phyloP scores from a whole-genome alignment of 2,113 vertebrate species.

The Nothobranchius furzeri region DNA sequence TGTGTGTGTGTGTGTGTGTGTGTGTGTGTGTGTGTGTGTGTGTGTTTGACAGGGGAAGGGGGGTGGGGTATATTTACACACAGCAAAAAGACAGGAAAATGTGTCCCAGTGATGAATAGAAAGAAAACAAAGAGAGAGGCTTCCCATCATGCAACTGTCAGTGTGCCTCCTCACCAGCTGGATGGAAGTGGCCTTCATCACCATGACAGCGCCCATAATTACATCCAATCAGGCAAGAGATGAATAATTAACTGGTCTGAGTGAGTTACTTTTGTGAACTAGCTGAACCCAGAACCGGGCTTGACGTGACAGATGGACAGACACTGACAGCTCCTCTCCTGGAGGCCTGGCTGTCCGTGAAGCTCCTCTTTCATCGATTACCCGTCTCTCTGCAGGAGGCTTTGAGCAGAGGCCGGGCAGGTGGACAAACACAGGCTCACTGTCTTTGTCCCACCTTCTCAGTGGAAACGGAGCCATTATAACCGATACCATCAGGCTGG shows the following conservation, averaged over 20 bases:
- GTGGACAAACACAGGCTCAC: neutral
- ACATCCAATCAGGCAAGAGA: neutral
- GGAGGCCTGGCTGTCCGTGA: constrained; percentile 42
- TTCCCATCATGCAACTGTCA: neutral
- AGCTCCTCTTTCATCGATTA: constrained; percentile 70
- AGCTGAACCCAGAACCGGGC: neutral
- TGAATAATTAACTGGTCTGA: neutral
- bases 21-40: too few species aligned
- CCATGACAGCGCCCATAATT: constrained; percentile 5
- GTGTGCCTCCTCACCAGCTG: constrained; percentile 49
- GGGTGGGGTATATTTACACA: neutral
- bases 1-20: too few species aligned
- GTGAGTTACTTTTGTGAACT: neutral
- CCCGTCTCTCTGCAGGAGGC: constrained; percentile 57
- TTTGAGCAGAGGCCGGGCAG: constrained; percentile 35
- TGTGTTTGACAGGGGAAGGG: too few species aligned
- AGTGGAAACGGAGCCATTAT: neutral
- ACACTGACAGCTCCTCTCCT: constrained; percentile 19
- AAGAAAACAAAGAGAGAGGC: neutral
- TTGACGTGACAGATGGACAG: constrained; percentile 10
- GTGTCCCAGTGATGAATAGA: neutral
- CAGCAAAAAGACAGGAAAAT: neutral
- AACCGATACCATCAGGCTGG: constrained; percentile 22
- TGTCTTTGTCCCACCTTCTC: constrained; percentile 5
- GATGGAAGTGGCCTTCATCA: constrained; percentile 42